phyloP scores from a whole-genome alignment of 2,888 invertebrate species.

The Cantharis rufa region DNA sequence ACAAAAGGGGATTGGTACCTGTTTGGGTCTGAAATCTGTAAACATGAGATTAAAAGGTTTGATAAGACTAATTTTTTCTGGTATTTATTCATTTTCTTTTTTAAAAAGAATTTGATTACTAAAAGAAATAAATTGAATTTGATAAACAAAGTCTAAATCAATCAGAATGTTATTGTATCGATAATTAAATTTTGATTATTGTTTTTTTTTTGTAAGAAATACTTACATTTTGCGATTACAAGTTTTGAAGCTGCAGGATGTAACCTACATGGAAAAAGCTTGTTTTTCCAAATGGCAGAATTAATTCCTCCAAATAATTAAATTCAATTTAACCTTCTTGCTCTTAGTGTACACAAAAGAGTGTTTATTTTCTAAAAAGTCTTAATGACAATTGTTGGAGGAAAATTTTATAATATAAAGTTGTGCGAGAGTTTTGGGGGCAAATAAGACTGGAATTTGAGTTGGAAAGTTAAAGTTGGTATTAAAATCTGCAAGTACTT shows the following conservation, averaged over 20 bases:
- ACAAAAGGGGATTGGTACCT: too few relatives aligned
- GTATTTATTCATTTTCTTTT: not conserved
- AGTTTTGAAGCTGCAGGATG: not conserved
- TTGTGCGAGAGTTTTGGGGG: conserved; percentile 37
- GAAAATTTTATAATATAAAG: conserved; percentile 37
- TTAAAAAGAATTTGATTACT: not conserved
- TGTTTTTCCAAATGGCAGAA: not conserved
- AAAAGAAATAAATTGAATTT: not conserved
- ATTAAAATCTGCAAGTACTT: conserved; percentile 45
- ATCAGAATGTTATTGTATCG: not conserved
- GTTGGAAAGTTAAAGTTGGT: conserved; percentile 31
- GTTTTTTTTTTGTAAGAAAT: not conserved
- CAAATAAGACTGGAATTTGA: conserved; percentile 41
- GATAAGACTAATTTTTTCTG: not conserved
- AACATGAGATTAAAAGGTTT: not conserved
- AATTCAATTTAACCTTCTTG: not conserved
- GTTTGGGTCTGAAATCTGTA: too few relatives aligned
- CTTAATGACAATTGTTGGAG: conserved; percentile 43
- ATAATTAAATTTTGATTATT: not conserved
- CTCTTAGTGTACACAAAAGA: conserved; percentile 1
- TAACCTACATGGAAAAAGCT: too few relatives aligned
- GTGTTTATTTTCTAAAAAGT: conserved; percentile 15
- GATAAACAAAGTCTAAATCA: not conserved
- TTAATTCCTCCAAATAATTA: not conserved
- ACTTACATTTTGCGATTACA: not conserved